Conservation (phyloP, 2,888 invertebrate species). For the Drosophila paramelanica region DNA sequence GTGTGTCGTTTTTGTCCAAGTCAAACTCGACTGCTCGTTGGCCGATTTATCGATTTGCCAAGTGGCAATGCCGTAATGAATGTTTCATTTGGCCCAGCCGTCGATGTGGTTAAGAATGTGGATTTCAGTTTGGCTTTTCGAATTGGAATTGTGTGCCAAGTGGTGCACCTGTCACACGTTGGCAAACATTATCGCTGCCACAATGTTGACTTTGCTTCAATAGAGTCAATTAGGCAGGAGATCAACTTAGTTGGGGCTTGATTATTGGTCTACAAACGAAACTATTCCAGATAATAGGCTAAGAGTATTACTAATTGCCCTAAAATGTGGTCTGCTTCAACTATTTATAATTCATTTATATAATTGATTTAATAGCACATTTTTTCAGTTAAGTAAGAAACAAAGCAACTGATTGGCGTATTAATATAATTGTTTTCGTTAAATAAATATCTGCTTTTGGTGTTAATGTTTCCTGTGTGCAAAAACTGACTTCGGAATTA, state of each 20-base stretch:
- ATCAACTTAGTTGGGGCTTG: slow-evolving; percentile 7
- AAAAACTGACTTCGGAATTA: no score
- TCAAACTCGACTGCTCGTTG: slow-evolving; percentile 11
- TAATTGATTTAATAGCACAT: not conserved
- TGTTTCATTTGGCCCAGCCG: slow-evolving; percentile 43
- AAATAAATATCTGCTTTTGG: no score
- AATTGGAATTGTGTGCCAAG: slow-evolving; percentile 12
- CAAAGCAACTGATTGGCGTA: no score
- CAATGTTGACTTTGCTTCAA: slow-evolving; percentile 16
- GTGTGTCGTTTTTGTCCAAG: slow-evolving; percentile 20
- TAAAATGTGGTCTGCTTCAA: not conserved
- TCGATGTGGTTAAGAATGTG: not conserved
- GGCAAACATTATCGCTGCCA: slow-evolving; percentile 22
- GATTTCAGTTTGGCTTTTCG: slow-evolving; percentile 9
- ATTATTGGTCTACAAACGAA: not conserved
- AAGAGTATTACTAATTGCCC: not conserved
- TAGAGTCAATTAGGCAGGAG: slow-evolving; percentile 3
- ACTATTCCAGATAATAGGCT: not conserved
- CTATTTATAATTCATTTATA: not conserved
- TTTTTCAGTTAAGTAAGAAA: no score
- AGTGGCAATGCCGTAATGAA: slow-evolving; percentile 50
- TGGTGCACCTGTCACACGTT: slow-evolving; percentile 34
- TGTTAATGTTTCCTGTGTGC: no score
- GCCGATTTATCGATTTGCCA: slow-evolving; percentile 47
- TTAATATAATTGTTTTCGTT: no score